Percentiles rank a stretch among this genome's conserved stretches.
phyloP scores from a whole-genome alignment of 2,888 invertebrate species.

The Oscheius sp. region DNA sequence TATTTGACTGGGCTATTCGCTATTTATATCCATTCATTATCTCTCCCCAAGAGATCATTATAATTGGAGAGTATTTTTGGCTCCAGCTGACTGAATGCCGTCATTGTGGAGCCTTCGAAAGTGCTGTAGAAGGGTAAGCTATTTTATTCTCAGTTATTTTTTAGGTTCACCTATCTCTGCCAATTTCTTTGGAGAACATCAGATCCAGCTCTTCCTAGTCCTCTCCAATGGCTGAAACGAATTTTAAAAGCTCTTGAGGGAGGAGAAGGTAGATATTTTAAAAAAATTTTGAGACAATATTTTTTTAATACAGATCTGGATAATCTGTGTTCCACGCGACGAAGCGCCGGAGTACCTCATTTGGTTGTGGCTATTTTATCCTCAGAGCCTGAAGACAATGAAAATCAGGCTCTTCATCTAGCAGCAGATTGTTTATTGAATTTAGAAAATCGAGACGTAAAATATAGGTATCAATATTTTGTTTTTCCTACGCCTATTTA shows the following conservation, averaged over 20 bases:
- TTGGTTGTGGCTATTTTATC: slow-evolving; percentile 80
- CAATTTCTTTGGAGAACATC: slow-evolving; percentile 76
- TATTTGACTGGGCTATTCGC: slow-evolving; percentile 69
- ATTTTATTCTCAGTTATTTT: too few species aligned
- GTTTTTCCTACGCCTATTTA: slow-evolving; percentile 18
- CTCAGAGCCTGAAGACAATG: slow-evolving; percentile 48
- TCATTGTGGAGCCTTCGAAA: slow-evolving; percentile 96
- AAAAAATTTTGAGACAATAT: slow-evolving; percentile 40
- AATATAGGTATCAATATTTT: slow-evolving; percentile 26
- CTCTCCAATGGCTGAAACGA: slow-evolving; percentile 71
- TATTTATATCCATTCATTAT: slow-evolving; percentile 29
- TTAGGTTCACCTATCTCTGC: slow-evolving; percentile 82
- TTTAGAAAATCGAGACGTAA: slow-evolving; percentile 38
- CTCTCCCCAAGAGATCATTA: slow-evolving; percentile 19
- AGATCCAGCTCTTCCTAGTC: slow-evolving; percentile 60
- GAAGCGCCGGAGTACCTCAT: slow-evolving; percentile 93
- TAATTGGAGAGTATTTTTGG: slow-evolving; percentile 71
- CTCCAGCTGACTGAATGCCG: slow-evolving; percentile 77
- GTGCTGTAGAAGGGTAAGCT: slow-evolving; percentile 91
- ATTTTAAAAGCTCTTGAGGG: slow-evolving; percentile 70
- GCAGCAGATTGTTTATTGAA: slow-evolving; percentile 38
- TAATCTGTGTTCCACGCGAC: slow-evolving; percentile 81
- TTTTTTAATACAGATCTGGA: slow-evolving; percentile 32
- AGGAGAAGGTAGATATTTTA: slow-evolving; percentile 61
- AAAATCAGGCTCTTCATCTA: slow-evolving; percentile 1